Base-by-base conservation (phyloP, 2,113 vertebrate species). In the Tinamus guttatus region DNA sequence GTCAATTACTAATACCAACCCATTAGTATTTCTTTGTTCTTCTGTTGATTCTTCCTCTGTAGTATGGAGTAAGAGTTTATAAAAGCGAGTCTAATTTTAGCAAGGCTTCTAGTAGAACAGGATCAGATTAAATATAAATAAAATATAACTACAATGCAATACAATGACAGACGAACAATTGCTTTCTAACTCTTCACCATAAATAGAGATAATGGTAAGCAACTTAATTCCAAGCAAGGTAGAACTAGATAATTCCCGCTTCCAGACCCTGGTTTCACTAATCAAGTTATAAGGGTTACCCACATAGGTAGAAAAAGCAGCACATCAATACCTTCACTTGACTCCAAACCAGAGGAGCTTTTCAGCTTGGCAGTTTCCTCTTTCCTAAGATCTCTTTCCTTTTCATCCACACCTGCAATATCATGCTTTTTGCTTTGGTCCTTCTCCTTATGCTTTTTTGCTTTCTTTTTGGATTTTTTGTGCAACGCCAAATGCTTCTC, bases 401-500 rank as follows among this genome's bases (percentile, higher is more conserved):
- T 95, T 70, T 94, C 27, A 4, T 89, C 93, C 9, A 5, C 18
- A 32, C 73, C 96, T 40, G 13, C 94, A 73, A 80, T 28, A 21
- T 89, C 84, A 3, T 91, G 92, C 30, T 58, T 96, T 93, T 98
- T 88, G 52, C 95, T 98, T 97, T 94, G 96, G 76, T 98, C 98
- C 96, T 98, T 98, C 58, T 98, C 98, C 97, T 98, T 98, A 97
- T 97, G 98, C 97, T 99, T 98, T 97, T 98, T 98, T 40, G 98
- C 97, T 90, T 98, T 98, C 98, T 99, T 99, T 96, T 98, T 98
- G 85, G 98, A 97, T 87, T 98, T 98, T 96, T 98, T 98, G 96
- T 97, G 97, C 92, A 88, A 93, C 45, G 36, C 9, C 15, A 30
- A 84, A 73, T 69, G 89, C 60, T 96, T 94, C 81, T 95, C 51